Conservation (phyloP, 1,140 invertebrate genomes). For the Drosophila eugracilis region DNA sequence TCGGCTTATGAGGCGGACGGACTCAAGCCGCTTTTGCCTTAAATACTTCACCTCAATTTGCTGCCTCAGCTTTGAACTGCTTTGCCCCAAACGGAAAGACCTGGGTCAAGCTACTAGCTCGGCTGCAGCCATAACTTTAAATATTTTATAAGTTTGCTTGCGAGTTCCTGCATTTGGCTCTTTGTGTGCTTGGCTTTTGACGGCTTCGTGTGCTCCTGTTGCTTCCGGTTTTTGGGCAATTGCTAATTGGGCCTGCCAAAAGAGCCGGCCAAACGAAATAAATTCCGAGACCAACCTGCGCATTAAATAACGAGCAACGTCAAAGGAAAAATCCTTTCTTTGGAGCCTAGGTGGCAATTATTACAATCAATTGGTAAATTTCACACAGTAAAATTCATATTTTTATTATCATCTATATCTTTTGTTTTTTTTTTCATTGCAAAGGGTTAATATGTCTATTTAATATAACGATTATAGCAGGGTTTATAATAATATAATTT, state of each 20-base stretch:
- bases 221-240: background rate
- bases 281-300: slow-evolving; percentile 5
- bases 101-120: slow-evolving; percentile 5
- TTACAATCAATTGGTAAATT: background rate
- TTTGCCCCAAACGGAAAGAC: slow-evolving; percentile 7
- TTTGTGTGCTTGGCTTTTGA: slow-evolving; percentile 22
- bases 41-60: slow-evolving; percentile 67
- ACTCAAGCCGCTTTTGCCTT: slow-evolving; percentile 58
- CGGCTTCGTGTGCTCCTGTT: slow-evolving; percentile 3
- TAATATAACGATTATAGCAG: too few species aligned
- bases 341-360: background rate
- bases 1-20: slow-evolving; percentile 29
- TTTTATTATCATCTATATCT: too few species aligned
- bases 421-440: too few species aligned
- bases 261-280: slow-evolving; percentile 14
- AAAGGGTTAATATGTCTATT: too few species aligned
- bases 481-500: too few species aligned
- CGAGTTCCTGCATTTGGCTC: background rate
- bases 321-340: background rate
- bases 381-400: too few species aligned
- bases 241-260: slow-evolving; percentile 24
- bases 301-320: slow-evolving; percentile 4
- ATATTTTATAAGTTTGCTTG: slow-evolving; percentile 57
- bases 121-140: slow-evolving; percentile 48
- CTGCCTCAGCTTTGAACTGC: slow-evolving; percentile 7